Evolutionary conservation across 2,113 vertebrate species (phyloP).

Genomic region (Silurus meridionalis): DNA sequence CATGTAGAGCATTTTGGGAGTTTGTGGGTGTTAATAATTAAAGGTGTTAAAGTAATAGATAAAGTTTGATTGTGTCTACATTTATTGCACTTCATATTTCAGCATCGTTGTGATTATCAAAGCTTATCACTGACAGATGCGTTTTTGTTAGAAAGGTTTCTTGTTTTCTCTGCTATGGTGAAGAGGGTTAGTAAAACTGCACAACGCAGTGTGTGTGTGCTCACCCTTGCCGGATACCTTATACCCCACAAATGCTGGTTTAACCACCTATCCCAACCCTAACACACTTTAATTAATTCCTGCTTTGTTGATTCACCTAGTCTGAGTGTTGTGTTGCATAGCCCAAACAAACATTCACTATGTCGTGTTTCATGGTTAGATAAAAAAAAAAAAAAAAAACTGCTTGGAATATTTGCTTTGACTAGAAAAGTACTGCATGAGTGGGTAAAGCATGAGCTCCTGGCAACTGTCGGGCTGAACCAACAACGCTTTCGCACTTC

Average conservation of each 20-base stretch:
- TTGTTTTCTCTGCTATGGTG: background rate
- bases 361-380: conserved; percentile 67
- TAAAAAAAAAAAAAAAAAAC: conserved; percentile 59
- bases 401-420: conserved; percentile 69
- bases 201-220: background rate
- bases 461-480: conserved; percentile 52
- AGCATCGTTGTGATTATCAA: background rate
- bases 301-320: conserved; percentile 5
- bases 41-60: background rate
- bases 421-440: conserved; percentile 52
- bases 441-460: conserved; percentile 58
- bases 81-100: no score
- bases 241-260: background rate
- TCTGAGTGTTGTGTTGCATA: conserved; percentile 39
- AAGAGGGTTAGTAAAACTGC: background rate
- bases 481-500: conserved; percentile 16
- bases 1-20: no score
- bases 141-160: background rate
- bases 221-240: background rate
- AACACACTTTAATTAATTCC: background rate
- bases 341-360: conserved; percentile 49
- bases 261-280: no score
- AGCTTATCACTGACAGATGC: background rate
- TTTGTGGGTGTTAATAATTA: background rate
- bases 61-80: background rate